A percentile compares a stretch with the other conserved stretches of the same genome.
phyloP scores from a whole-genome alignment of 2,888 invertebrate genomes.

The Drosophila buzzatii region DNA sequence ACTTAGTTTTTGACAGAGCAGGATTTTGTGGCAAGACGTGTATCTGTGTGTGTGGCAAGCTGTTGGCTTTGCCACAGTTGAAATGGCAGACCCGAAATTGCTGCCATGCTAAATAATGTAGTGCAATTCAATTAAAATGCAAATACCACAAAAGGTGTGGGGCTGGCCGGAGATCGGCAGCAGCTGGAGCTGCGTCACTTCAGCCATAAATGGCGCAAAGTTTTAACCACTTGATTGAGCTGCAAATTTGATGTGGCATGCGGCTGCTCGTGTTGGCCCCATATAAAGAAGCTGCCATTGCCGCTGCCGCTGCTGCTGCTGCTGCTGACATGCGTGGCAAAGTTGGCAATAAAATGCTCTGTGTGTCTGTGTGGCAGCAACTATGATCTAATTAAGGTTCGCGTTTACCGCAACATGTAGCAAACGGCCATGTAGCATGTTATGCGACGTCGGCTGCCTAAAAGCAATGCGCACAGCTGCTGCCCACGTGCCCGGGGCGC shows the following conservation, averaged over 20 bases:
- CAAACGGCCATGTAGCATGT: slow-evolving; percentile 30
- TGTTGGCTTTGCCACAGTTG: slow-evolving; percentile 10
- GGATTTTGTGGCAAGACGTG: slow-evolving; percentile 4
- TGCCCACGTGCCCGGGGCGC: slow-evolving; percentile 20
- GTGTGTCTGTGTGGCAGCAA: slow-evolving; percentile 36
- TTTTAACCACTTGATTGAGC: slow-evolving; percentile 66
- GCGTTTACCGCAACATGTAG: slow-evolving; percentile 62
- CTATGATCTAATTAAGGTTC: slow-evolving; percentile 78
- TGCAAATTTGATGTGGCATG: slow-evolving; percentile 61
- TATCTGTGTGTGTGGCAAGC: slow-evolving; percentile 8
- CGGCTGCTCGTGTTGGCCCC: slow-evolving; percentile 45
- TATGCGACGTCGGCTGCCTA: slow-evolving; percentile 12
- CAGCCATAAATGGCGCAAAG: slow-evolving; percentile 57
- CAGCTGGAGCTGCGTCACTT: slow-evolving; percentile 32
- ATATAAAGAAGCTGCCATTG: slow-evolving; percentile 6
- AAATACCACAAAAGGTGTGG: slow-evolving; percentile 57
- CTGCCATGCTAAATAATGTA: slow-evolving; percentile 67
- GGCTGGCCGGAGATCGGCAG: slow-evolving; percentile 10
- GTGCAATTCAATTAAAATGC: slow-evolving; percentile 80
- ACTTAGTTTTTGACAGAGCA: slow-evolving; percentile 11
- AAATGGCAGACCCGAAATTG: slow-evolving; percentile 26
- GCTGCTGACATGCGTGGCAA: slow-evolving; percentile 41
- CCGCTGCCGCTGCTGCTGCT: slow-evolving; percentile 12
- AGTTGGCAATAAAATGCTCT: slow-evolving; percentile 11
- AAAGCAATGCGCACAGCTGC: slow-evolving; percentile 34